Percentiles rank a stretch among this genome's conserved stretches.
phyloP scores from a whole-genome alignment of 2,113 vertebrate genomes.

The Dolichallabes microphthalmus region DNA sequence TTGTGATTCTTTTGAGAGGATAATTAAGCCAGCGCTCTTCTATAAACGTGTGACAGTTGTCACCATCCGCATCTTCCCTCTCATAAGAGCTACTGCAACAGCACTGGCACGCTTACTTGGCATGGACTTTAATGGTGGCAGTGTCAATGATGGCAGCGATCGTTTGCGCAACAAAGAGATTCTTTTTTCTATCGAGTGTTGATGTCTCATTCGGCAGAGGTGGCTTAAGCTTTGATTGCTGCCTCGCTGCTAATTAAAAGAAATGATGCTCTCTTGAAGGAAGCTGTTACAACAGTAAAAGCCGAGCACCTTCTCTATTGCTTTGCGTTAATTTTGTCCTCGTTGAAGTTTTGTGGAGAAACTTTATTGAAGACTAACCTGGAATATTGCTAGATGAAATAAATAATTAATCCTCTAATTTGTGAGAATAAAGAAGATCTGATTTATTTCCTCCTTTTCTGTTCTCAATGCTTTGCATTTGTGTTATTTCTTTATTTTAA shows the following conservation, averaged over 20 bases:
- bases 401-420: slow-evolving; percentile 17
- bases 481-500: background rate
- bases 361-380: slow-evolving; percentile 34
- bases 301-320: slow-evolving; percentile 41
- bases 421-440: slow-evolving; percentile 3
- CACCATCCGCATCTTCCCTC: slow-evolving; percentile 32
- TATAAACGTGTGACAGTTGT: slow-evolving; percentile 67
- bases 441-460: background rate
- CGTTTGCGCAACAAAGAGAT: slow-evolving; percentile 31
- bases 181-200: slow-evolving; percentile 30
- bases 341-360: slow-evolving; percentile 43
- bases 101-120: slow-evolving; percentile 67
- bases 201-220: slow-evolving; percentile 50
- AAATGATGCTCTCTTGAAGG: slow-evolving; percentile 56
- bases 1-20: slow-evolving; percentile 41
- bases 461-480: background rate
- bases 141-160: slow-evolving; percentile 52
- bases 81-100: slow-evolving; percentile 56
- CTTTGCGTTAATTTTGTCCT: slow-evolving; percentile 36
- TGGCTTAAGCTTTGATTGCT: slow-evolving; percentile 53
- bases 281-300: slow-evolving; percentile 46
- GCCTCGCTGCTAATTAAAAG: slow-evolving; percentile 50
- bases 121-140: slow-evolving; percentile 62
- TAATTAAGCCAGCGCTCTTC: slow-evolving; percentile 50
- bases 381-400: slow-evolving; percentile 34